phyloP scores from a whole-genome alignment of 2,113 vertebrate species.

The Oriolus oriolus region DNA sequence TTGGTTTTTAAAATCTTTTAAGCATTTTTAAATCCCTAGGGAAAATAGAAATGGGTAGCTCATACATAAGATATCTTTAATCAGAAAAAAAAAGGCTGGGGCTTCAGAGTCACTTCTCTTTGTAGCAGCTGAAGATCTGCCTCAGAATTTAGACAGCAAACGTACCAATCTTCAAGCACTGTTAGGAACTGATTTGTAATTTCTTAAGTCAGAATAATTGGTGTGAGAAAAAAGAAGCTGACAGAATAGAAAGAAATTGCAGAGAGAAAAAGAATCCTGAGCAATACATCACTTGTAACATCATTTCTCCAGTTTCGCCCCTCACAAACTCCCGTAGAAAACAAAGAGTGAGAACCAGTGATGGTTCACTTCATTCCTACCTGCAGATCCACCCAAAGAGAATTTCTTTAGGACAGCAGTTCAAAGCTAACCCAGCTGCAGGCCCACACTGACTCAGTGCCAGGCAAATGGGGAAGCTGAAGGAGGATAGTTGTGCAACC shows the following conservation, averaged over 20 bases:
- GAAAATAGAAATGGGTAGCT: neutral
- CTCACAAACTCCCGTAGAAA: neutral
- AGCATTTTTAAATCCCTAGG: neutral
- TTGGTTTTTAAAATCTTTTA: neutral
- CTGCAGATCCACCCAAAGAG: neutral
- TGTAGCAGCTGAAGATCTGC: neutral
- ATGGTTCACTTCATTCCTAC: neutral
- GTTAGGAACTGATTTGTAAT: neutral
- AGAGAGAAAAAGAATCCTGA: neutral
- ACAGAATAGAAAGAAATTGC: neutral
- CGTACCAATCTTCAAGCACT: neutral
- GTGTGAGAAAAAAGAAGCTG: neutral
- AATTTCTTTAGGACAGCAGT: neutral
- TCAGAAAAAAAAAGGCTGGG: neutral
- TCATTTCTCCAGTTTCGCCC: neutral
- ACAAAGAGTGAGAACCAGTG: neutral
- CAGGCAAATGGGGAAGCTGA: neutral
- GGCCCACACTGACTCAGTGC: neutral
- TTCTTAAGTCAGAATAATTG: neutral
- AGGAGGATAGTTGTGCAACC: neutral
- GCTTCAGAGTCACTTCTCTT: neutral
- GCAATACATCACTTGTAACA: neutral
- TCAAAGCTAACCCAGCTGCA: neutral
- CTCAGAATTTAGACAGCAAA: neutral
- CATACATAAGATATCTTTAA: neutral